phyloP scores from a whole-genome alignment of 2,113 vertebrate genomes.

The Herpailurus yagouaroundi region DNA sequence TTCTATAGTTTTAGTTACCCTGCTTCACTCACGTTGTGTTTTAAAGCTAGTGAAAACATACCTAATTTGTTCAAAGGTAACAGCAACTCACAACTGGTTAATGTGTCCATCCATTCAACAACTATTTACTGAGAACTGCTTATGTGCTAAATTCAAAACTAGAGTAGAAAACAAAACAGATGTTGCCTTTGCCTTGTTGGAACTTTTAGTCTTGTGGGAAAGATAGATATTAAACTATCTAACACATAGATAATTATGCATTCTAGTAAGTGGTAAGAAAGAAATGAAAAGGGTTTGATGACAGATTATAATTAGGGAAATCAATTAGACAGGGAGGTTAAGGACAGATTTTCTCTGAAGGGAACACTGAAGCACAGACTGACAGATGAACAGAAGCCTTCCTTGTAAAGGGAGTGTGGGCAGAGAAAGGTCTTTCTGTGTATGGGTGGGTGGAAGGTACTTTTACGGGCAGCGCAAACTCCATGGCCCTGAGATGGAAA shows the following conservation, averaged over 20 bases:
- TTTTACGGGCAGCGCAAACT: not conserved
- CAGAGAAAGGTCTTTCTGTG: not conserved
- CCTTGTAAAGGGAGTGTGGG: not conserved
- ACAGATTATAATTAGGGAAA: not conserved
- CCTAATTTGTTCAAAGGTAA: not conserved
- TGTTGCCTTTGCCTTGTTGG: not conserved
- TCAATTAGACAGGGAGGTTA: conserved; percentile 9
- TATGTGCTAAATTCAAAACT: not conserved
- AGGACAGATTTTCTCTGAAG: not conserved
- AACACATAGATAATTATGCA: not conserved
- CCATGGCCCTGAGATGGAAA: not conserved
- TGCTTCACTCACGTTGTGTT: not conserved
- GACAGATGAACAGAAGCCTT: not conserved
- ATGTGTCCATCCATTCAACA: not conserved
- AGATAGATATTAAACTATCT: not conserved
- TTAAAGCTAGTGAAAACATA: not conserved
- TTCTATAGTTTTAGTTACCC: not conserved
- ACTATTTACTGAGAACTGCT: not conserved
- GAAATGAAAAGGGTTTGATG: not conserved
- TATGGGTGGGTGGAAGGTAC: not conserved
- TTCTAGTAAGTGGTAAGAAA: conserved; percentile 24
- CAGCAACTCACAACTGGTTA: not conserved
- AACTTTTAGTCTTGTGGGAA: not conserved
- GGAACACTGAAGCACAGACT: not conserved
- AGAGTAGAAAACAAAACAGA: not conserved